Conservation (phyloP, 2,113 vertebrate species). For the Megaceryle torquata region DNA sequence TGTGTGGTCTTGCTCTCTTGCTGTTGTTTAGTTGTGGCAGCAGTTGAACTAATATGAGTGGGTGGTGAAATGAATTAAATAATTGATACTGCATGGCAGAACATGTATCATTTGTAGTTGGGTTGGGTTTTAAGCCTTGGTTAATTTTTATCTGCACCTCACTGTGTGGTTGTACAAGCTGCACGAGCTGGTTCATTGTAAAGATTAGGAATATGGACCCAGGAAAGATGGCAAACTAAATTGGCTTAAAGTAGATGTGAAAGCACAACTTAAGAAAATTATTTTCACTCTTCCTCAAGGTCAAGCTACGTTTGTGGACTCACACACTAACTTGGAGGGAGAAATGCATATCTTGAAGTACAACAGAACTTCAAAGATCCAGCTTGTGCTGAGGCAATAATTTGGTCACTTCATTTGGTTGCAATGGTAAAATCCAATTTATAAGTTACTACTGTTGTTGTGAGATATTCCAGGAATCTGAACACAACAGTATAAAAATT, state of each 20-base stretch:
- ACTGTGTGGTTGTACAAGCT: not conserved
- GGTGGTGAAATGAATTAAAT: not conserved
- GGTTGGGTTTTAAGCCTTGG: not conserved
- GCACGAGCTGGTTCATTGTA: not conserved
- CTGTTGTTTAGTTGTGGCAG: not conserved
- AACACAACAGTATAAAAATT: not conserved
- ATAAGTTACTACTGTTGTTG: not conserved
- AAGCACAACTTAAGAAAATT: not conserved
- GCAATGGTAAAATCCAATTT: not conserved
- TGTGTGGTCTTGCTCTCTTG: not conserved
- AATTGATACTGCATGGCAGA: not conserved
- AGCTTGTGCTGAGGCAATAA: not conserved
- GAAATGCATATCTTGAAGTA: not conserved
- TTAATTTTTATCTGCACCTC: not conserved
- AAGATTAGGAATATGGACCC: not conserved
- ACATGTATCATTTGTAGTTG: not conserved
- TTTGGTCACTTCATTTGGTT: not conserved
- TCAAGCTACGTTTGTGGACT: not conserved
- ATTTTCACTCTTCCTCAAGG: not conserved
- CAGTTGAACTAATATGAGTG: not conserved
- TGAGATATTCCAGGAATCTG: not conserved
- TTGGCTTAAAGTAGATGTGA: not conserved
- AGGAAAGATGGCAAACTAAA: not conserved
- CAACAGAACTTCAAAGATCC: not conserved
- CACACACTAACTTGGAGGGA: not conserved